Base-by-base conservation (phyloP, 2,888 invertebrate species). In the Eupithecia inturbata region DNA sequence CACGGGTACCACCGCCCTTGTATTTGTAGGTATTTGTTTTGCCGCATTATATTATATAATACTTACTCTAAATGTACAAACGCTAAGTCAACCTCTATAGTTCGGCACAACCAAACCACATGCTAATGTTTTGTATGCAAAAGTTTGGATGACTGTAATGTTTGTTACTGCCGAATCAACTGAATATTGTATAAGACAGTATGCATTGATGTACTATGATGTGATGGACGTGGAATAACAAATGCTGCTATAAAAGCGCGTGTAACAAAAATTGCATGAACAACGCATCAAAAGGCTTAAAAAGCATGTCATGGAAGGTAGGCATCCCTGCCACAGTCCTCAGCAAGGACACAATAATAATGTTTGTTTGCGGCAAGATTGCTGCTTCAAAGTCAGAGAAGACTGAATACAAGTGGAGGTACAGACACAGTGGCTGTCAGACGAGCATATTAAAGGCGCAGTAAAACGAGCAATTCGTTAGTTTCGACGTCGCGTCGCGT, bases 401-500 rank as follows among this genome's bases (percentile, higher is more conserved):
- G 53, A 53, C 22, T 4, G n/a, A n/a, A 10, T 45, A 19, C 45
- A 41, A 41, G 53, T 53, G 22, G 12, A 53, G 6, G 22, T 12
- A 12, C 22, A 28, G 62, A 28, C 62, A 62, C 31, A 31, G 28
- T 28, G 26, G 7, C 49, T 22, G 53, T 22, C 22, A 22, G 22
- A 22, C 53, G 22, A 22, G 53, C 22, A 53, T 53, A 53, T 53
- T 53, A 22, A 22, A 53, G 53, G 28, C 60, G 60, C 16, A 62
- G 16, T 62, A 9, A 62, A 62, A 19, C 19, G 31, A 31, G 19
- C n/a, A 31, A 41, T 70, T 63, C 14, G 62, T 70, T 62, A 62
- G 28, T 62, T 57, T 31, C 49, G 36, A 68, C 68, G 45, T 19
- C 68, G n/a, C 68, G 22, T 31, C 33, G 31, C 62, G 60, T 31